Evolutionary conservation across 2,113 vertebrate genomes (phyloP), one percentile per base, ranked within the genome.

Genomic region (Microcebus ravelobensis): DNA sequence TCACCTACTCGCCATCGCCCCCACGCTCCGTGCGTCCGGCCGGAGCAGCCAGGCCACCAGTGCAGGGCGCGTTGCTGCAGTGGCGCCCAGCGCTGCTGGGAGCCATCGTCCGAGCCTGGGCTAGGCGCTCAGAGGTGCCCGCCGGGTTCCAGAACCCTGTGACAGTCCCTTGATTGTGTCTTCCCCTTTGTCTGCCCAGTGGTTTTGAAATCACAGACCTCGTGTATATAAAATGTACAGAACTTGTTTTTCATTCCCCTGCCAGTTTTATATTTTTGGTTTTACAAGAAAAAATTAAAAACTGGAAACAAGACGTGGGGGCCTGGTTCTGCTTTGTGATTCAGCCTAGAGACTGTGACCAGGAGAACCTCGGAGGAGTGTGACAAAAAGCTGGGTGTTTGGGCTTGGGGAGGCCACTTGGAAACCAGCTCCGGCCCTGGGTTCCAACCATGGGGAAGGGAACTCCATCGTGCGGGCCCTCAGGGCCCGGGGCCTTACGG

Each of bases 221-320:
- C 98, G 98, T 99, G 98, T 99, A 98, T 98, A 98, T 98, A 99
- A 98, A 94, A 93, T 98, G 97, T 97, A 97, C 87, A 96, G 95
- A 90, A 97, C 45, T 42, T 93, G 81, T 97, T 97, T 98, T 97
- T 97, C 97, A 96, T 97, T 97, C 94, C 98, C 98, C 96, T 18
- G 91, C 98, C 97, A 98, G 98, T 99, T 99, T 99, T 99, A 98
- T 99, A 99, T 98, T 98, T 99, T 98, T 98, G 96, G 97, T 99
- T 98, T 99, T 99, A 98, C 98, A 99, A 98, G 98, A 98, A 99
- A 97, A 99, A 95, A 99, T 99, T 99, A 99, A 99, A 99, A 99
- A 99, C 98, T 99, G 98, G 98, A 99, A 98, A 98, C 61, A 79
- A 98, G 97, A 95, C 67, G 84, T 68, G 70, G 96, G 96, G 97